Evolutionary conservation across 2,888 invertebrate species (phyloP), one percentile per base, ranked within the genome.

Genomic region (Netelia virgata): DNA sequence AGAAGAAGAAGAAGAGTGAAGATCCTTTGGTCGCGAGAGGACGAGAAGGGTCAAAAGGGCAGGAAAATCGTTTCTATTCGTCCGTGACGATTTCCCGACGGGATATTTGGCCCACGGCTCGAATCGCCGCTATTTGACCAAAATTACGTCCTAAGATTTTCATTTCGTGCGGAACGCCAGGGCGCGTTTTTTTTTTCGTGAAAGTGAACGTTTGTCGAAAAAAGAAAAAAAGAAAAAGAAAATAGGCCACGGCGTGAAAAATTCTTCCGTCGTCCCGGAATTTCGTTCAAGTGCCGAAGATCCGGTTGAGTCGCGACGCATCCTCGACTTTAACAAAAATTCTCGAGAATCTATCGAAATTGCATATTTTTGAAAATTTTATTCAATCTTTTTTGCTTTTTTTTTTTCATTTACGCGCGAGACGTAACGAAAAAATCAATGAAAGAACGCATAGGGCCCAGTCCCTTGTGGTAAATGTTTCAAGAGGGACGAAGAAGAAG

Each of bases 71-170:
- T 16, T 64, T 63, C 79, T 79, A 82, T 47, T 70, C 43, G 16
- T 63, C 82, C 84, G 84, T 85, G 85, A 85, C 85, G 79, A 85
- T 82, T 79, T 79, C 85, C n/a, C 85, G 66, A 75, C 78, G 82
- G 82, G 78, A 64, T 79, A 73, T 79, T 73, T 79, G 72, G 64
- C 78, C 70, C 36, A 61, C 72, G 53, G 50, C 77, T 63, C 63
- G 9, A 10, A 69, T 66, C 61, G 69, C 66, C 41, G 69, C 77
- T 77, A 72, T 85, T 82, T 55, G 28, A 23, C 43, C 72, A 50
- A 18, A 64, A 70, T 36, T 10, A 61, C 43, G 66, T 78, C 53
- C 28, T 78, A 78, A 75, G 73, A 82, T 83, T 78, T 84, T 61
- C 53, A 59, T 64, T 79, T 55, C 84, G 82, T 82, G 84, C 78